Conservation (phyloP, 2,113 vertebrate genomes). For the Silurus asotus region DNA sequence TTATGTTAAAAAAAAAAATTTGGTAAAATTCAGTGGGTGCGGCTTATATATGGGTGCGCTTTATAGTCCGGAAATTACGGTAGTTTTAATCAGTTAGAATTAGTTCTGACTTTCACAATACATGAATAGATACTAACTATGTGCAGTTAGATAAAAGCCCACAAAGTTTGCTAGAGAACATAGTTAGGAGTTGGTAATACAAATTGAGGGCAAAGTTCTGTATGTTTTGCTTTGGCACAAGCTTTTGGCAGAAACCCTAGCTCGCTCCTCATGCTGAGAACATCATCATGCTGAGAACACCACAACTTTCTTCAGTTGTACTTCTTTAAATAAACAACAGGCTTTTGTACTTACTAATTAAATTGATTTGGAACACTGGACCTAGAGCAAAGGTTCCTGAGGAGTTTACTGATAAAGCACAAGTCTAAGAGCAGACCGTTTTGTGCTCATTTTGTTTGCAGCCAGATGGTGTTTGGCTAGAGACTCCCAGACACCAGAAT, state of each 20-base stretch:
- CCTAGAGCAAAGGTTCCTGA: background rate
- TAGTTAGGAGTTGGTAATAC: background rate
- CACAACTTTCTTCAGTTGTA: background rate
- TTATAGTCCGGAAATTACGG: too few relatives aligned
- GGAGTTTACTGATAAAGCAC: background rate
- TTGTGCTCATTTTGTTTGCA: slow-evolving; percentile 1
- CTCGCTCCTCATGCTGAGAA: background rate
- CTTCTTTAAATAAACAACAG: background rate
- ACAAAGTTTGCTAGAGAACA: background rate
- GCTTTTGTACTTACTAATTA: background rate
- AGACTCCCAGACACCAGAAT: background rate
- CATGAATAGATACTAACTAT: background rate
- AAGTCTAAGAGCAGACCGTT: slow-evolving; percentile 8
- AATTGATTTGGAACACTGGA: background rate
- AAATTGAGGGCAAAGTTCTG: background rate
- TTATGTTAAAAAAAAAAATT: too few relatives aligned
- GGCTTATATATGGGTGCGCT: too few relatives aligned
- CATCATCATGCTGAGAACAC: background rate
- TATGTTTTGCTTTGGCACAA: background rate
- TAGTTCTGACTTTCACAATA: background rate
- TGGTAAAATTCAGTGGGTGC: too few relatives aligned
- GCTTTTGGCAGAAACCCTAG: background rate
- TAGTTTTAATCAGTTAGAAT: background rate
- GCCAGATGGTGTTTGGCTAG: slow-evolving; percentile 23
- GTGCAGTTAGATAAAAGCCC: background rate